These are phyloP conservation scores for Lagria hirta DNA, from an alignment of 2,888 invertebrate genomes.

Conservation along the genomic window DNA sequence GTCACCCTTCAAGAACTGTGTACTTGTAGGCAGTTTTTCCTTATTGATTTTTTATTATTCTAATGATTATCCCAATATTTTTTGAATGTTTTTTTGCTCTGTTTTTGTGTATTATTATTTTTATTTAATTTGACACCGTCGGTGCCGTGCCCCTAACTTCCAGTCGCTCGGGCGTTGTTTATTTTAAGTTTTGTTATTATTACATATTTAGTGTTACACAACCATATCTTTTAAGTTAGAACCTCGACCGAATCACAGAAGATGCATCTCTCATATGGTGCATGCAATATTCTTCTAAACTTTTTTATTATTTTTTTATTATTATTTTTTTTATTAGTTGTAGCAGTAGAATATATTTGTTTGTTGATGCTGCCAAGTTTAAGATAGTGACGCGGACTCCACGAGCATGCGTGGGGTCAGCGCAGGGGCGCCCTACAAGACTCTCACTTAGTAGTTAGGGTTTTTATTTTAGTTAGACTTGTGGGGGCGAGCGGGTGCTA, in stretches of 20 bases:
- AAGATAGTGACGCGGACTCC: conserved; percentile 48
- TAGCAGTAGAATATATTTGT: conserved; percentile 51
- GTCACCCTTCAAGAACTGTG: conserved; percentile 52
- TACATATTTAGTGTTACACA: conserved; percentile 42
- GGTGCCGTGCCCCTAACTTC: conserved; percentile 50
- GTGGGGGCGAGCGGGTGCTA: conserved; percentile 31
- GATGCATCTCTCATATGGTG: conserved; percentile 48
- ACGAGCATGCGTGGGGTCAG: conserved; percentile 34
- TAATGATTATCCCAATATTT: conserved; percentile 34
- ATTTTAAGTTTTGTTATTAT: conserved; percentile 45
- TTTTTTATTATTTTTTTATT: conserved; percentile 34
- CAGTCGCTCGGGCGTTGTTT: conserved; percentile 43
- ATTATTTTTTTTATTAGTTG: conserved; percentile 49
- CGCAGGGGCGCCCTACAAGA: conserved; percentile 40
- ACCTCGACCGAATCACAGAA: conserved; percentile 10
- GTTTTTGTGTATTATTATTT: conserved; percentile 21
- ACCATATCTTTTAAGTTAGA: conserved; percentile 40
- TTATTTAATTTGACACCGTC: conserved; percentile 33
- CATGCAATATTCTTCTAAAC: conserved; percentile 51
- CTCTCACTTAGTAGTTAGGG: conserved; percentile 47
- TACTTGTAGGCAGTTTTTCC: conserved; percentile 40
- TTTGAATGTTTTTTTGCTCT: conserved; percentile 25
- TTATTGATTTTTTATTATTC: conserved; percentile 33
- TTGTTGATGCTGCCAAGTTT: conserved; percentile 58
- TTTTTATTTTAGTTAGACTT: conserved; percentile 32